Evolutionary conservation across 2,797 vertebrate species (phyloP).

Genomic region (Caiman crocodilus): DNA sequence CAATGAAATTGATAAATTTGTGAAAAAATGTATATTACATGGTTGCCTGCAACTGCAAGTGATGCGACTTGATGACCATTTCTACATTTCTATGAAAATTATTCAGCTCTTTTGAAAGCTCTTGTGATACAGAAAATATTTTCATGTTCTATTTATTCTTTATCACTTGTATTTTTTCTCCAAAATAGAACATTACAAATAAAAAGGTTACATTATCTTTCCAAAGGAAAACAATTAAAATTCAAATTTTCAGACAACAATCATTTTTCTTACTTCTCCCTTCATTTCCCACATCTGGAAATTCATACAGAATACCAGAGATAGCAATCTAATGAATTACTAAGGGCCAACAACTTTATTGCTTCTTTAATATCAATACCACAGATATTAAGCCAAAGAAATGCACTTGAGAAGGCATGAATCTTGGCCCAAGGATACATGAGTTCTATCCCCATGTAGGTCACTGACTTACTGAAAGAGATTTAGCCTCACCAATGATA

Average conservation of each 20-base stretch:
- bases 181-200: constrained; percentile 26
- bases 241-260: constrained; percentile 25
- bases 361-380: neutral
- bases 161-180: constrained; percentile 43
- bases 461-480: neutral
- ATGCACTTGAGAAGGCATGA: neutral
- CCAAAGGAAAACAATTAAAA: constrained; percentile 46
- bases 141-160: constrained; percentile 26
- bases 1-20: neutral
- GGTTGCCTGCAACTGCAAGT: too few species aligned
- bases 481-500: neutral
- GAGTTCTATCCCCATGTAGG: neutral
- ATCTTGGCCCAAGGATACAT: neutral
- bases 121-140: neutral
- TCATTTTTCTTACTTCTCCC: constrained; percentile 1
- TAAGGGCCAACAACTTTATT: neutral
- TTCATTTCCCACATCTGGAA: constrained; percentile 1
- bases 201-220: neutral
- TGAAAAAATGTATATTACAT: too few species aligned
- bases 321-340: neutral
- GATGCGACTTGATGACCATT: too few species aligned
- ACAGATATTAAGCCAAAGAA: neutral
- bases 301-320: neutral
- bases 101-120: too few species aligned
- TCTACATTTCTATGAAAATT: too few species aligned